Percentiles rank a stretch among this genome's conserved stretches.
Evolutionary conservation across 2,113 vertebrate species (phyloP).

Genomic region (Egretta garzetta): DNA sequence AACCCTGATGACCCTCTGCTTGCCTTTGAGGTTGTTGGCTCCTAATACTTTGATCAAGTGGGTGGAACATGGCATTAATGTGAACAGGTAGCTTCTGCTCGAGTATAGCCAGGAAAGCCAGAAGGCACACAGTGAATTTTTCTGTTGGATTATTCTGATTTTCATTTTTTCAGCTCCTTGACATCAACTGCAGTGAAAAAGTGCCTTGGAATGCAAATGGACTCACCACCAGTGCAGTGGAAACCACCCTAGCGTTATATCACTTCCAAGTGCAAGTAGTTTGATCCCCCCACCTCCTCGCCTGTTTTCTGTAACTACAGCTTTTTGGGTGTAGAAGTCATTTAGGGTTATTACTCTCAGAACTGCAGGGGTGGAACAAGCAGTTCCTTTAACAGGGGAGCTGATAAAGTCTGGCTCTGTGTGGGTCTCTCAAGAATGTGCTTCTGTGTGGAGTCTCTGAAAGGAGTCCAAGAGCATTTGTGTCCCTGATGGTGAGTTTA

Average conservation of each 20-base stretch:
- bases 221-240: neutral
- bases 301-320: neutral
- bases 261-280: neutral
- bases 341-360: neutral
- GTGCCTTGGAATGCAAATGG: neutral
- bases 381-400: neutral
- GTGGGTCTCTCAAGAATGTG: neutral
- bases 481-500: neutral
- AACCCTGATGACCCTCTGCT: neutral
- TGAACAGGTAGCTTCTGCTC: neutral
- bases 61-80: neutral
- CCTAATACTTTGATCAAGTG: neutral
- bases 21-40: neutral
- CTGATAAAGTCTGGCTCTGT: neutral
- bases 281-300: accelerated
- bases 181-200: neutral
- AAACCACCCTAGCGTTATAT: neutral
- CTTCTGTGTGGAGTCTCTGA: slow-evolving; percentile 4
- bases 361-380: neutral
- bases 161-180: neutral
- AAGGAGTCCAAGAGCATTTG: neutral
- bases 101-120: neutral
- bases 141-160: neutral
- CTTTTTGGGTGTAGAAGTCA: neutral
- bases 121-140: neutral